Evolutionary conservation across 2,113 vertebrate species (phyloP).

Genomic region (Meriones unguiculatus): DNA sequence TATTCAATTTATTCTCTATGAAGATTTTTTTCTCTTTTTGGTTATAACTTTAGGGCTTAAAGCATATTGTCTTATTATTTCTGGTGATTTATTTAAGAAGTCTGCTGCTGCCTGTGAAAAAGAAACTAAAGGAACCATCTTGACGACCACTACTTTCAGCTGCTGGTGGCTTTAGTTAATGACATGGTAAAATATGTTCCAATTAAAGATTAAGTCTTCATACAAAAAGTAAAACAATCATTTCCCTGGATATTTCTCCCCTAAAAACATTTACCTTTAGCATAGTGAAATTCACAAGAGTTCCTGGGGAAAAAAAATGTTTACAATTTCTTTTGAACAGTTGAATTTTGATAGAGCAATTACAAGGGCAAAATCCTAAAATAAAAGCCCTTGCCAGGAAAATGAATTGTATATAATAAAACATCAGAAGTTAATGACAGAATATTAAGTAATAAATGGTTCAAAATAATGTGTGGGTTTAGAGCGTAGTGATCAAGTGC

Average conservation of each 20-base stretch:
- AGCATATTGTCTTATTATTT: background rate
- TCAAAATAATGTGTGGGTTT: background rate
- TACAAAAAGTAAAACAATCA: constrained; percentile 26
- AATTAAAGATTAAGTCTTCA: constrained; percentile 53
- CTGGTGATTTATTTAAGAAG: constrained; percentile 15
- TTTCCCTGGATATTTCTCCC: background rate
- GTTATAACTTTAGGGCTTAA: constrained; percentile 63
- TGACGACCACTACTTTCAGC: constrained; percentile 16
- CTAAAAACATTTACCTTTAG: constrained; percentile 43
- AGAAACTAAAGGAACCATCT: background rate
- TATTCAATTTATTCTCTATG: constrained; percentile 61
- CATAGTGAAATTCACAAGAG: background rate
- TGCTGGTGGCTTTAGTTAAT: constrained; percentile 32
- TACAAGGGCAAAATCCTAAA: constrained; percentile 38
- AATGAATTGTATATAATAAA: background rate
- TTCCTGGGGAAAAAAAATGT: background rate
- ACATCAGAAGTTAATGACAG: background rate
- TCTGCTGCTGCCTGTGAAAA: constrained; percentile 22
- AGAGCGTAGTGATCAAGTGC: background rate
- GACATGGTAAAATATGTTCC: constrained; percentile 28
- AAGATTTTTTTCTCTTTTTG: constrained; percentile 51
- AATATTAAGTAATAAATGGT: background rate
- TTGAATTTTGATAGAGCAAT: constrained; percentile 46
- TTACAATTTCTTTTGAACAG: constrained; percentile 39
- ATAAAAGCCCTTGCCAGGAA: constrained; percentile 22